Percentiles rank a stretch among this genome's conserved stretches.
Evolutionary conservation across 2,888 invertebrate species (phyloP).

Genomic region (Nemotelus nigrinus): DNA sequence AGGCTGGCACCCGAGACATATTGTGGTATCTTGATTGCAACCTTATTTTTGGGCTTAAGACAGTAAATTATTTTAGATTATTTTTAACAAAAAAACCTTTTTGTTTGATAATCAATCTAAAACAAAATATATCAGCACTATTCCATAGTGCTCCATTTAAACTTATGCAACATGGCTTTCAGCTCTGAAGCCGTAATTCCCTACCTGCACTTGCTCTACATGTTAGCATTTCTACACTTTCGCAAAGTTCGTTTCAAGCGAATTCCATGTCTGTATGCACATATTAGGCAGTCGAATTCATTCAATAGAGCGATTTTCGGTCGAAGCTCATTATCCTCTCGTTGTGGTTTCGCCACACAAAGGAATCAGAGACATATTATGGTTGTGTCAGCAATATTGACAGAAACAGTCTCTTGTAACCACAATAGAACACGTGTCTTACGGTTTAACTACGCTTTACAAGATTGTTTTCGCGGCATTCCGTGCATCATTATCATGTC

Average conservation of each 20-base stretch:
- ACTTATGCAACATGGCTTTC: background rate
- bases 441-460: conserved; percentile 8
- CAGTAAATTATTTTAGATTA: too few relatives aligned
- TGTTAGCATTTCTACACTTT: background rate
- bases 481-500: too few relatives aligned
- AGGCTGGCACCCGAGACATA: too few relatives aligned
- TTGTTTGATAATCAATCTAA: too few relatives aligned
- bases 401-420: background rate
- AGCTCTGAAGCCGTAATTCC: background rate
- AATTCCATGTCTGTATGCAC: conserved; percentile 9
- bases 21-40: too few relatives aligned
- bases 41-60: too few relatives aligned
- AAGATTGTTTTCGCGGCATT: background rate
- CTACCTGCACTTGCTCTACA: background rate
- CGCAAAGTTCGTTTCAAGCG: background rate
- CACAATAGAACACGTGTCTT: conserved; percentile 30
- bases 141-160: too few relatives aligned
- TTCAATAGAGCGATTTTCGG: conserved; percentile 24
- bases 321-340: conserved; percentile 28
- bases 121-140: too few relatives aligned
- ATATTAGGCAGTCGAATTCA: conserved; percentile 30
- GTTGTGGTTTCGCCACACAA: background rate
- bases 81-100: too few relatives aligned
- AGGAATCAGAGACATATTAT: conserved; percentile 27
- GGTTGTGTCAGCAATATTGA: background rate